A percentile compares a stretch with the other conserved stretches of the same genome.
These are phyloP conservation scores for Microchrysa polita DNA, from an alignment of 2,888 invertebrate genomes.

Conservation along the genomic window DNA sequence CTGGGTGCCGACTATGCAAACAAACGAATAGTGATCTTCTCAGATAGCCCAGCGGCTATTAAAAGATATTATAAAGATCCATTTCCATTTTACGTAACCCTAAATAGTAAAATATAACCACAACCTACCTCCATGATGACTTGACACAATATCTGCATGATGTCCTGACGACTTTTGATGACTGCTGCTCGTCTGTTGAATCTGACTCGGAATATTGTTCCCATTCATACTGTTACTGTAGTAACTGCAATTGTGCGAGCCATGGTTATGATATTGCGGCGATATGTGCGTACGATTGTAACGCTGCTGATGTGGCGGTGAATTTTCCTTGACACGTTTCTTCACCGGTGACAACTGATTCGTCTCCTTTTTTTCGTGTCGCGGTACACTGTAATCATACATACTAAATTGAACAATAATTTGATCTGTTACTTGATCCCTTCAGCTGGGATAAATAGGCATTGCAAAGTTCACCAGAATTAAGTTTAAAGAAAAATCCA, in stretches of 20 bases:
- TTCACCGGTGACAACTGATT: slow-evolving; percentile 95
- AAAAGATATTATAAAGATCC: no score
- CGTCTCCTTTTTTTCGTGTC: slow-evolving; percentile 81
- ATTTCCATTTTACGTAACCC: no score
- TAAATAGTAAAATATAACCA: neutral
- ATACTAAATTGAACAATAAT: slow-evolving; percentile 30
- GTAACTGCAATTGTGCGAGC: slow-evolving; percentile 61
- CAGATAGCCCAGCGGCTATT: no score
- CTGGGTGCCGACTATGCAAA: no score
- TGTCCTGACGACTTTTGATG: slow-evolving; percentile 46
- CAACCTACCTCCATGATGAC: slow-evolving; percentile 40
- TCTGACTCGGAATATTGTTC: slow-evolving; percentile 42
- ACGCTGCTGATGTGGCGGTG: slow-evolving; percentile 77
- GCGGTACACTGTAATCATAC: slow-evolving; percentile 62
- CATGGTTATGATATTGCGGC: slow-evolving; percentile 63
- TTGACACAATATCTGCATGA: slow-evolving; percentile 47
- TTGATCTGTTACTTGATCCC: neutral
- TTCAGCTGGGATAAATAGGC: neutral
- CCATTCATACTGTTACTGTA: slow-evolving; percentile 42
- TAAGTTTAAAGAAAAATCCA: neutral
- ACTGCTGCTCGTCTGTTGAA: slow-evolving; percentile 41
- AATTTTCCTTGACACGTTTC: slow-evolving; percentile 95
- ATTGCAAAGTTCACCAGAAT: neutral
- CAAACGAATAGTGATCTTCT: no score
- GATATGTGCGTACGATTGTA: slow-evolving; percentile 64